phyloP scores from a whole-genome alignment of 2,888 invertebrate species.

The Neria commutata region DNA sequence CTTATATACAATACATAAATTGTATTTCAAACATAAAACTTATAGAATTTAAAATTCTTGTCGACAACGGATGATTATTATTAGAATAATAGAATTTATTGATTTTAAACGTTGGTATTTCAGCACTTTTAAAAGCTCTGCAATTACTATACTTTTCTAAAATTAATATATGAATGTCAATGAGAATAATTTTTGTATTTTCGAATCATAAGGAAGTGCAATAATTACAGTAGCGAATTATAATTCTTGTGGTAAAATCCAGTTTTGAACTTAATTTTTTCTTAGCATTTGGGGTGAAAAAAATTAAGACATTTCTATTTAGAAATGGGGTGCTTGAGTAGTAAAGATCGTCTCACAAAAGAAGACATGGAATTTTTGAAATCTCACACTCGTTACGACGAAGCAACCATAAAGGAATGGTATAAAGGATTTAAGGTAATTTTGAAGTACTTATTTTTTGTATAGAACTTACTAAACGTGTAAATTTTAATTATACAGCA shows the following conservation, averaged over 20 bases:
- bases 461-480: no score
- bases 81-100: background rate
- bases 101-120: background rate
- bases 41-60: no score
- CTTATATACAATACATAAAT: no score
- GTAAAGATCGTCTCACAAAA: slow-evolving; percentile 95
- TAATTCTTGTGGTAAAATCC: no score
- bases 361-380: slow-evolving; percentile 99
- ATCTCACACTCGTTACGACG: slow-evolving; percentile 96
- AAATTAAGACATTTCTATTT: slow-evolving; percentile 6
- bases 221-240: no score
- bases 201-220: no score
- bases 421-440: slow-evolving; percentile 98
- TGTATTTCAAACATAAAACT: background rate
- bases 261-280: no score
- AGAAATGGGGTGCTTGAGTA: slow-evolving; percentile 90
- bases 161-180: no score
- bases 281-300: background rate
- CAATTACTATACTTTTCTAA: no score
- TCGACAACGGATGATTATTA: no score
- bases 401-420: slow-evolving; percentile 99
- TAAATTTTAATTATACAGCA: slow-evolving; percentile 71
- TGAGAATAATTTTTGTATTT: no score
- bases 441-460: slow-evolving; percentile 11
- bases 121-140: background rate